Evolutionary conservation across 37 sponge, comb jelly and placozoan species (phyloP), one percentile per base, ranked within the genome.

Genomic region (Mnemiopsis leidyi): DNA sequence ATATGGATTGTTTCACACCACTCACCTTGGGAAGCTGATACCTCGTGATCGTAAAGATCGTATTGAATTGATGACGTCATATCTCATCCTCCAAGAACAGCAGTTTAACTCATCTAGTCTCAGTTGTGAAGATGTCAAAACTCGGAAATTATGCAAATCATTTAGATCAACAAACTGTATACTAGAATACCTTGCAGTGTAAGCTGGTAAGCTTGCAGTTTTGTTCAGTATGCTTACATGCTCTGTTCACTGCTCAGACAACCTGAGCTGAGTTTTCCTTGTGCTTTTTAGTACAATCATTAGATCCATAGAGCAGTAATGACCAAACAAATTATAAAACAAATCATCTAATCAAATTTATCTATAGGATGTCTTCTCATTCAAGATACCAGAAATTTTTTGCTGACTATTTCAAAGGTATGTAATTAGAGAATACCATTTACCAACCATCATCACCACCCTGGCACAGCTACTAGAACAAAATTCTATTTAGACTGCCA

Each of bases 341-440:
- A 48, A 48, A 48, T 48, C 13, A 48, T 48, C 61, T 48, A 13
- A 48, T 48, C 61, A 48, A 48, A 48, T 48, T 48, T 48, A 48
- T 79, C 0, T 29, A 85, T 39, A 85, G 26, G 48, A 40, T 40
- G 61, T 85, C 90, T 26, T 85, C 90, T 40, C 29, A 38, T n/a
- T 38, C 90, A 20, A 38, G 61, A 40, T 85, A 85, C 61, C 90
- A 85, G 29, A 85, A 85, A 29, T 85, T 40, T 37, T 85, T 85
- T 40, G 90, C 30, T 40, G 48, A 39, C 18, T 85, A 38, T n/a
- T 85, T 85, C 48, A 85, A 85, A n/a, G 90, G 90, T 85, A 32
- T 33, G 82, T 79, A 21, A 21, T n/a, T n/a, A n/a, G n/a, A n/a
- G n/a, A n/a, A n/a, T n/a, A n/a, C n/a, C n/a, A n/a, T n/a, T n/a